Evolutionary conservation across 1,140 invertebrate genomes (phyloP), one percentile per base, ranked within the genome.

Genomic region (Drosophila kanapiae): DNA sequence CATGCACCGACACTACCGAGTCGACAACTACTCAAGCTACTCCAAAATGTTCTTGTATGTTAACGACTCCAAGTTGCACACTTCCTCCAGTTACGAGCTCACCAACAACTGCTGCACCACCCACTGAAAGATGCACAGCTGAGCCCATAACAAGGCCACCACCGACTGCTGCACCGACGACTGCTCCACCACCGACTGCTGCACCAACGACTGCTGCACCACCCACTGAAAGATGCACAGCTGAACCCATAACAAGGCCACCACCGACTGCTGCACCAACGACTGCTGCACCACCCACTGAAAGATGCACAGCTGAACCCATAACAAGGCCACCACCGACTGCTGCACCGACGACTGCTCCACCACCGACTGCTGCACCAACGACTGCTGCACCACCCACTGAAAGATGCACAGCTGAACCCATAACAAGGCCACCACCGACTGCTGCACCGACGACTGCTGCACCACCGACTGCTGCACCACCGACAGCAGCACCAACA

Each of bases 221-320:
- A 31, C 43, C 61, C 0, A 63, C 61, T 5, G 10, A 18, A 13
- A 61, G 59, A n/a, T 35, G 33, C 23, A 40, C 47, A n/a, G 2
- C 38, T 8, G 23, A 23, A 23, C 31, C 29, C 3, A 18, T 23
- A 1, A 61, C 58, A 6, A 0, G 2, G 35, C 1, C 31, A 8
- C 16, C 31, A 48, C 23, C 42, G 0, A 48, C 43, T 13, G 18
- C 37, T 6, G 13, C 23, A 16, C 27, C 27, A 9, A 49, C 59
- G 0, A 61, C 58, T 6, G n/a, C n/a, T n/a, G n/a, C n/a, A n/a
- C n/a, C n/a, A n/a, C 2, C 8, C 4, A 18, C n/a, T n/a, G n/a
- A n/a, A n/a, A n/a, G 27, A 31, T 33, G 42, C n/a, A 18, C 29
- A 10, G 0, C 31, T n/a, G n/a, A n/a, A n/a, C 14, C 38, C 8